A percentile compares a stretch with the other conserved stretches of the same genome.
Conservation (phyloP, 1,140 invertebrate species). For the Rhagoletis zephyria region DNA sequence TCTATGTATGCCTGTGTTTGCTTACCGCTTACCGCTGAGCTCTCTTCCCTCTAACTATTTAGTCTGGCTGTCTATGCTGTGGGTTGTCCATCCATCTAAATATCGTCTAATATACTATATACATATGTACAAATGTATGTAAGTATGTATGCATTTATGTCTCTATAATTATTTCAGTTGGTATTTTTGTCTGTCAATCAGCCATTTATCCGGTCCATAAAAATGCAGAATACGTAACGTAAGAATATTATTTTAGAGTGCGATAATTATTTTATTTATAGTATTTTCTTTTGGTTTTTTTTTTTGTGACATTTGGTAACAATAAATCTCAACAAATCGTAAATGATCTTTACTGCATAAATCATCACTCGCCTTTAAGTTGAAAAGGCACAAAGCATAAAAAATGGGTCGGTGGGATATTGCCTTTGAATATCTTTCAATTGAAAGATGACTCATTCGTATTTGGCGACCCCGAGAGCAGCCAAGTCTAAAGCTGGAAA, state of each 20-base stretch:
- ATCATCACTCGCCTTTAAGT: too few species aligned
- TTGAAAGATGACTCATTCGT: too few species aligned
- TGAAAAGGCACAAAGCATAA: too few species aligned
- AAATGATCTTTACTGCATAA: too few species aligned
- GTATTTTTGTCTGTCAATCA: conserved; percentile 35
- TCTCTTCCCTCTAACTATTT: background rate
- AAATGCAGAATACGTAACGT: background rate
- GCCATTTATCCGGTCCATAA: conserved; percentile 12
- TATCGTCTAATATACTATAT: background rate
- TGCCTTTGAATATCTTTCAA: too few species aligned
- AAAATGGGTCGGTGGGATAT: too few species aligned
- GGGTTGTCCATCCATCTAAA: conserved; percentile 18
- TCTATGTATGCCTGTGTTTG: background rate
- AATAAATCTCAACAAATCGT: too few species aligned
- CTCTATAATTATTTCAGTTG: background rate
- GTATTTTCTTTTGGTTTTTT: too few species aligned
- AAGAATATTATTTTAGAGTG: background rate
- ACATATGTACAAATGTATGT: background rate
- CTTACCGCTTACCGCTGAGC: background rate
- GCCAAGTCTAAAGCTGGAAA: too few species aligned
- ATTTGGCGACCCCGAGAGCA: too few species aligned
- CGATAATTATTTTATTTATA: background rate
- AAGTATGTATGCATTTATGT: background rate
- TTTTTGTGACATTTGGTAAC: background rate
- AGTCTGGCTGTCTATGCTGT: conserved; percentile 17